These are phyloP conservation scores for Venustoraphidia nigricollis DNA, from an alignment of 2,888 invertebrate species.

Conservation along the genomic window DNA sequence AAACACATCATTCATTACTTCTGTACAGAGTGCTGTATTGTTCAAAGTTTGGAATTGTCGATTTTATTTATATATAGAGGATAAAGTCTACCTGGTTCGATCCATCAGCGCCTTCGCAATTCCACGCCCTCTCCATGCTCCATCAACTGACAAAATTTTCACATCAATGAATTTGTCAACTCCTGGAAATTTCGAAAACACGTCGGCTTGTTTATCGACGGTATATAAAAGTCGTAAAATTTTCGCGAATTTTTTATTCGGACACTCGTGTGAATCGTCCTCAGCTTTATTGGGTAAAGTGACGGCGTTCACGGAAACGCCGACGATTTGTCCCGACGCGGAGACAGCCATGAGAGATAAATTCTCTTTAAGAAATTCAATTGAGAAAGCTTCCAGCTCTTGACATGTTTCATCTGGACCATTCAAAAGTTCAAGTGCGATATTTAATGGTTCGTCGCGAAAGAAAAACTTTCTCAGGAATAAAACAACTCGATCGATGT, in stretches of 20 bases:
- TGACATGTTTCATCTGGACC: conserved; percentile 40
- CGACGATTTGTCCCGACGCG: conserved; percentile 34
- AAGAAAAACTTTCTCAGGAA: conserved; percentile 48
- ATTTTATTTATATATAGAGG: too few relatives aligned
- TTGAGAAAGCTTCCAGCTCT: conserved; percentile 48
- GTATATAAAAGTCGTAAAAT: conserved; percentile 42
- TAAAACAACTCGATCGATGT: conserved; percentile 32
- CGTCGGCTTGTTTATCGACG: conserved; percentile 37
- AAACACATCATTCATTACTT: too few relatives aligned
- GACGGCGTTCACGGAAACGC: conserved; percentile 24
- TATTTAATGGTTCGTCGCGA: conserved; percentile 55
- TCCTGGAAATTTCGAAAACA: conserved; percentile 39
- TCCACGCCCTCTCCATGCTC: conserved; percentile 45
- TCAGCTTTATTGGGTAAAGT: conserved; percentile 25
- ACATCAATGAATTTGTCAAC: conserved; percentile 40
- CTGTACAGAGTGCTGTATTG: too few relatives aligned
- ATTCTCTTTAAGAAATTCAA: conserved; percentile 36
- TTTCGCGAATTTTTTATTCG: conserved; percentile 45
- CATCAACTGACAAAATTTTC: conserved; percentile 50
- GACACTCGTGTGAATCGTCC: conserved; percentile 32
- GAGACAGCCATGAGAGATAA: conserved; percentile 47
- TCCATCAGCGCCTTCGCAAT: conserved; percentile 46
- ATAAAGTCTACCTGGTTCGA: conserved; percentile 40
- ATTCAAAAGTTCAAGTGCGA: conserved; percentile 41
- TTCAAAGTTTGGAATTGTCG: too few relatives aligned